Evolutionary conservation across 2,113 vertebrate species (phyloP), one percentile per base, ranked within the genome.

Genomic region (Amia ocellicauda): DNA sequence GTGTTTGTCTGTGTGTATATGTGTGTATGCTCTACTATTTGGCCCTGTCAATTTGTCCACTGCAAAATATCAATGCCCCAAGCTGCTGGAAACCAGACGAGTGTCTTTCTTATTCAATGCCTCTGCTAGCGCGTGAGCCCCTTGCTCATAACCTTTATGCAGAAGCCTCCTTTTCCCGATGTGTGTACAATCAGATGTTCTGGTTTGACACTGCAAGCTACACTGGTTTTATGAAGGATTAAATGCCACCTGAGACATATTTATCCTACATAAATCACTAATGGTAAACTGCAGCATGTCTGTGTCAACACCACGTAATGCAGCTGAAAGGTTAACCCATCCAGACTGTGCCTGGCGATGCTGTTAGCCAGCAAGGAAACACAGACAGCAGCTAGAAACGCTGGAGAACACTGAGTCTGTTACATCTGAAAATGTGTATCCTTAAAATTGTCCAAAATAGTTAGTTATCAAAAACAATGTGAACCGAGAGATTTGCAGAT

Each of bases 181-280:
- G 82, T 70, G 83, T 76, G 72, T 76, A 83, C 85, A 83, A 74
- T 73, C 77, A 83, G 86, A 84, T 80, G 19, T 86, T 88, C 84
- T 85, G 81, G 83, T 87, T 80, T 87, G 86, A 89, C 87, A 86
- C 85, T 83, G 85, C 83, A 87, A 85, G 85, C 85, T 84, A 85
- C 89, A 87, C 77, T 81, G 83, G 85, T 81, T 85, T 86, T 82
- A 85, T 85, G 85, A 87, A 86, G 86, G 87, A 88, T 86, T 89
- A 90, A 89, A 88, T 88, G 87, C 88, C 85, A 88, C 83, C 88
- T 74, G 85, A 87, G 86, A 86, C 87, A 85, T 82, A 85, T 87
- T 87, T 85, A 88, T 80, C 82, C 85, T 86, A 88, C 88, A 85
- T 86, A 86, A 86, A 87, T 88, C 87, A 86, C 83, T 75, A 79